These are phyloP conservation scores for Ormyrus pomaceus DNA, from an alignment of 2,888 invertebrate genomes.

Conservation along the genomic window DNA sequence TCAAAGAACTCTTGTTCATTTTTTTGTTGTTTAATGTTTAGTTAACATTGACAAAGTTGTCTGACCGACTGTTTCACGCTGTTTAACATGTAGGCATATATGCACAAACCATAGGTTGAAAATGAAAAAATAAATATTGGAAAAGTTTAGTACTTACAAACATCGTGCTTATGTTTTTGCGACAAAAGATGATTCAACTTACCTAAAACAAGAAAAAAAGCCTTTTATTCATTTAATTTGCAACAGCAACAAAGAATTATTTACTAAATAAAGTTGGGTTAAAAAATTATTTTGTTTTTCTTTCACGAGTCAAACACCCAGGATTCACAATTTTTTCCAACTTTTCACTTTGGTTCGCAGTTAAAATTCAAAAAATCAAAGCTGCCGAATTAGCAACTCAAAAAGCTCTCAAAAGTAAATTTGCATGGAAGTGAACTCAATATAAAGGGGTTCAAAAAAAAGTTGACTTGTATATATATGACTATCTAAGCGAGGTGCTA, in stretches of 20 bases:
- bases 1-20: too few relatives aligned
- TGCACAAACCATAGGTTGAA: too few relatives aligned
- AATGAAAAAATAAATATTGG: too few relatives aligned
- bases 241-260: neutral
- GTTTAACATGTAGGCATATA: too few relatives aligned
- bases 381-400: slow-evolving; percentile 31
- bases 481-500: slow-evolving; percentile 22
- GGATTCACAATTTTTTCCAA: too few relatives aligned
- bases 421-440: slow-evolving; percentile 8
- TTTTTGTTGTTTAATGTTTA: too few relatives aligned
- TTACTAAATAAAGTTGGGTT: neutral
- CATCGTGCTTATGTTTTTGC: too few relatives aligned
- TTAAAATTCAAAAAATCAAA: neutral
- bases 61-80: too few relatives aligned
- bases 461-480: neutral
- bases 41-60: too few relatives aligned
- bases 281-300: neutral
- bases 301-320: neutral
- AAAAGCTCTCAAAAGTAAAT: slow-evolving; percentile 16
- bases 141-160: too few relatives aligned
- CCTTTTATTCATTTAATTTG: too few relatives aligned
- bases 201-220: neutral
- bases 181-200: too few relatives aligned
- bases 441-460: slow-evolving; percentile 20
- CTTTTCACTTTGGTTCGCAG: neutral